Percentiles rank a stretch among this genome's conserved stretches.
Evolutionary conservation across 2,888 invertebrate species (phyloP).

Genomic region (Chironomus riparius): DNA sequence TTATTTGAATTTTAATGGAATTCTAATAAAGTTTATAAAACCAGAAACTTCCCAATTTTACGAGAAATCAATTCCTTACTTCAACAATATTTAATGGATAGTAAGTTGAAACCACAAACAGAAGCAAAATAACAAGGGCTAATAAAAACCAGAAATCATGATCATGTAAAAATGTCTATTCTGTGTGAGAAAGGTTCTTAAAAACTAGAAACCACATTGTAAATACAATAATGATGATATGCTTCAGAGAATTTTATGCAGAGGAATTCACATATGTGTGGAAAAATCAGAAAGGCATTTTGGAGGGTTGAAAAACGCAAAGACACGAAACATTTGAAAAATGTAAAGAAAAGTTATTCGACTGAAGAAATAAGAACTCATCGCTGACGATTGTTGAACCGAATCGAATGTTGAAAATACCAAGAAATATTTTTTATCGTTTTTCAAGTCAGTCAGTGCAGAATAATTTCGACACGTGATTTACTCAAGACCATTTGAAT

Average conservation of each 20-base stretch:
- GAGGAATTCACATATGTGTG: not conserved
- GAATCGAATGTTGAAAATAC: not conserved
- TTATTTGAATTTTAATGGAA: too few relatives aligned
- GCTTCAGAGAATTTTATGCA: not conserved
- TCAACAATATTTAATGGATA: too few relatives aligned
- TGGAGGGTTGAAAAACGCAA: not conserved
- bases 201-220: not conserved
- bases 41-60: not conserved
- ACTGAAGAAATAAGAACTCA: not conserved
- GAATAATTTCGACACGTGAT: too few relatives aligned
- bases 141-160: not conserved
- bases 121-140: too few relatives aligned
- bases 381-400: not conserved
- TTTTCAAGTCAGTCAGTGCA: not conserved
- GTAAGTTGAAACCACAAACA: too few relatives aligned
- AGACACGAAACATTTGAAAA: not conserved
- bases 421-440: too few relatives aligned
- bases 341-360: not conserved
- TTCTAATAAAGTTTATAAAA: not conserved
- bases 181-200: not conserved
- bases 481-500: too few relatives aligned
- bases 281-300: not conserved
- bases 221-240: not conserved
- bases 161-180: too few relatives aligned
- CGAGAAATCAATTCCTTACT: too few relatives aligned